Conservation (phyloP, 2,113 vertebrate genomes). For the Peromyscus maniculatus region DNA sequence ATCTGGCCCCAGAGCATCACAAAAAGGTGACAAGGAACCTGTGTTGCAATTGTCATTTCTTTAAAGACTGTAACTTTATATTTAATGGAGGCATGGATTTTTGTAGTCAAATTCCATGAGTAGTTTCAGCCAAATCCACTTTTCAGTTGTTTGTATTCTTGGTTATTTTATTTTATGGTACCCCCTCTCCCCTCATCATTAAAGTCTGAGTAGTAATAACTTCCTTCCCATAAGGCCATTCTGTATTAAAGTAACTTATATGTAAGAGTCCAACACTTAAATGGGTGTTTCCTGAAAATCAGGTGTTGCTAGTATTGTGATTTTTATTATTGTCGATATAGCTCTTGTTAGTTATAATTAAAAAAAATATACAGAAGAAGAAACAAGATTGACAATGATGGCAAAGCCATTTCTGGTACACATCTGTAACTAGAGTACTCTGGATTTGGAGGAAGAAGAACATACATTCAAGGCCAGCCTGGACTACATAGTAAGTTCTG, state of each 20-base stretch:
- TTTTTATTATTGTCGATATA: neutral
- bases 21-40: neutral
- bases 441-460: neutral
- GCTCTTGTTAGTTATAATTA: neutral
- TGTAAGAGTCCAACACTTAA: neutral
- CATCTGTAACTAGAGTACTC: too few relatives aligned
- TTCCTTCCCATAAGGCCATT: neutral
- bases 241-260: neutral
- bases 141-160: neutral
- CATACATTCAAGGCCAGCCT: neutral
- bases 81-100: neutral
- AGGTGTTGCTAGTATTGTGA: neutral
- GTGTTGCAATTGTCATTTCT: neutral
- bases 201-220: neutral
- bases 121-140: neutral
- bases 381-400: neutral
- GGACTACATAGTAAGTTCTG: neutral
- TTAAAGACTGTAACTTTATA: slow-evolving; percentile 27
- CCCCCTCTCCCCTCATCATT: neutral
- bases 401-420: neutral
- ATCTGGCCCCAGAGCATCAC: neutral
- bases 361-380: neutral
- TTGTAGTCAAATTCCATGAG: neutral
- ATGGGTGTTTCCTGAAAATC: neutral
- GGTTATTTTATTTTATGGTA: neutral